Evolutionary conservation across 2,797 vertebrate genomes (phyloP).

Genomic region (Chaetophractus vellerosus): DNA sequence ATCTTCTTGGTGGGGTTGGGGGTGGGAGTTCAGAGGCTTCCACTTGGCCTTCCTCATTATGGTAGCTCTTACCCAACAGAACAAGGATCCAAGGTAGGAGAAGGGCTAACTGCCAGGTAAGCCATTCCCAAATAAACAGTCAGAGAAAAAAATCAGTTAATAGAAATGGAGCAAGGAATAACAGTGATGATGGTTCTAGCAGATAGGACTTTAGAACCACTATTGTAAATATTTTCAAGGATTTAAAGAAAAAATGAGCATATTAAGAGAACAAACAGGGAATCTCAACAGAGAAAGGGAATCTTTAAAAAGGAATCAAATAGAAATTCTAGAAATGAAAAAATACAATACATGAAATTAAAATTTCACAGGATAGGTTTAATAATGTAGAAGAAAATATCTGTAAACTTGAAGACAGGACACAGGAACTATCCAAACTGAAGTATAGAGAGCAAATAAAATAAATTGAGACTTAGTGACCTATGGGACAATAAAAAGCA

Average conservation of each 20-base stretch:
- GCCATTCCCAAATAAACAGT: background rate
- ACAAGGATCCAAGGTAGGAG: background rate
- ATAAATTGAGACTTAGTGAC: background rate
- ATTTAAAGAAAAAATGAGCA: slow-evolving; percentile 40
- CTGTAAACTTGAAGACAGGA: background rate
- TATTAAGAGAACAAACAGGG: background rate
- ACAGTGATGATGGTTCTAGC: background rate
- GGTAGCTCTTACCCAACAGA: background rate
- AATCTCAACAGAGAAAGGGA: background rate
- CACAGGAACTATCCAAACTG: background rate
- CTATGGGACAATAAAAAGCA: background rate
- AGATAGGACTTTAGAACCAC: background rate
- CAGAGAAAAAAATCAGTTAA: background rate
- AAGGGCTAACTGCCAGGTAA: background rate
- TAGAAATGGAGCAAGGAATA: background rate
- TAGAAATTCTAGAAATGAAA: background rate
- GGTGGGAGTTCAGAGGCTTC: background rate
- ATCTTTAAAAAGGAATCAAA: background rate
- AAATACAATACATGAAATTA: background rate
- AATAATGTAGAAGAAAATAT: background rate
- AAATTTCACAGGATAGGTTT: slow-evolving; percentile 9
- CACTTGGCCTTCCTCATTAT: background rate
- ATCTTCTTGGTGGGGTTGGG: background rate
- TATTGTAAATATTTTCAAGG: background rate
- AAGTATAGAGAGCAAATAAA: background rate